Conservation (phyloP, 2,797 vertebrate species). For the Cyclopterus lumpus region DNA sequence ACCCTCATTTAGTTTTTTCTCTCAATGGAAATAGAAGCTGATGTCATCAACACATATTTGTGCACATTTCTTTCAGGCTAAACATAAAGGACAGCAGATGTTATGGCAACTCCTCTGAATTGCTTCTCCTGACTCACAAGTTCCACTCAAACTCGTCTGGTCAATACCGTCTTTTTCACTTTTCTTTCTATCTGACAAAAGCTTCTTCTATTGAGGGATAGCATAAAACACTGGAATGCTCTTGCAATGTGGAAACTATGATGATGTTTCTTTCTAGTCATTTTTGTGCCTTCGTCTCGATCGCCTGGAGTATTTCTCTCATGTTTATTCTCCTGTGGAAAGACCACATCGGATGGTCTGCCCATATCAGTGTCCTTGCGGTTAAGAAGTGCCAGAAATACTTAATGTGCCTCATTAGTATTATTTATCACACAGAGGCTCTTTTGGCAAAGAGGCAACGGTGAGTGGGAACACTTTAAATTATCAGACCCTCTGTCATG, state of each 20-base stretch:
- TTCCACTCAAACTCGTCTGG: slow-evolving; percentile 10
- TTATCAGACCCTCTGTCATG: slow-evolving; percentile 54
- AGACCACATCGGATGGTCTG: slow-evolving; percentile 14
- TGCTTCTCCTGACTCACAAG: slow-evolving; percentile 2
- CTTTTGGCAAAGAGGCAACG: slow-evolving; percentile 30
- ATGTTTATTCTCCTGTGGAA: slow-evolving; percentile 25
- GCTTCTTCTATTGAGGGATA: slow-evolving; percentile 11
- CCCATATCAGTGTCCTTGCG: slow-evolving; percentile 18
- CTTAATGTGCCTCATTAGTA: slow-evolving; percentile 49
- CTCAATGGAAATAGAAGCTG: not conserved
- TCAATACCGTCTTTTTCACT: slow-evolving; percentile 18
- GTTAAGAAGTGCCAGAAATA: slow-evolving; percentile 12
- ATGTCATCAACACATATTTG: not conserved
- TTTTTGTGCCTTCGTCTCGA: not conserved
- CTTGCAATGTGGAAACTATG: slow-evolving; percentile 65
- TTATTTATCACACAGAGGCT: slow-evolving; percentile 45
- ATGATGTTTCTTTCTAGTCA: slow-evolving; percentile 33
- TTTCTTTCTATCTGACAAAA: slow-evolving; percentile 30
- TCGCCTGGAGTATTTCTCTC: slow-evolving; percentile 1
- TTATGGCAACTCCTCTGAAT: slow-evolving; percentile 15
- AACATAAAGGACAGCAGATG: slow-evolving; percentile 2
- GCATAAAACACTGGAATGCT: slow-evolving; percentile 22
- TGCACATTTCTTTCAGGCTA: not conserved
- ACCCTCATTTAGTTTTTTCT: not conserved
- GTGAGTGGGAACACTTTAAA: slow-evolving; percentile 60